Evolutionary conservation across 2,888 invertebrate species (phyloP), one percentile per base, ranked within the genome.

Genomic region (Ceramica pisi): DNA sequence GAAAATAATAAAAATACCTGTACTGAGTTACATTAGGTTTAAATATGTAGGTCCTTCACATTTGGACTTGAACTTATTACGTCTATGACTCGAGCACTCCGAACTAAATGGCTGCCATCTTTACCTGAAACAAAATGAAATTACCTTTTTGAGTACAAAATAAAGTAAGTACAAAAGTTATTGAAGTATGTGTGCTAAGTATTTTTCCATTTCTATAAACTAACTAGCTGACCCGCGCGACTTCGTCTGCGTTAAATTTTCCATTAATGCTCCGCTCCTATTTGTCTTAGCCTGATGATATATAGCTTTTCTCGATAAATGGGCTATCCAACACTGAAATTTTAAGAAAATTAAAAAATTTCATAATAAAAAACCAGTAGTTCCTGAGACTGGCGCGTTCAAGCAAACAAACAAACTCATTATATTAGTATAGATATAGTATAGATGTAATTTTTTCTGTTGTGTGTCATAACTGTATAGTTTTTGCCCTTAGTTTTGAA

Each of bases 41-140:
- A 14, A 41, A 62, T 50, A 53, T 26, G 72, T 61, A 46, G 19
- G 21, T 51, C 44, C 46, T 77, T 56, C 38, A 66, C 50, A 77
- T 44, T 55, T 50, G 31, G 38, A 38, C 23, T 78, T 19, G 12
- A 46, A 38, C 7, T 1, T 63, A n/a, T 51, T 41, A 38, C n/a
- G 41, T 31, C 9, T 69, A 23, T 57, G 31, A 44, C 48, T 61
- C 26, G 35, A 56, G 60, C 38, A 57, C 48, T 67, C 44, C 26
- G 16, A 51, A 67, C 41, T 38, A 57, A 82, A 71, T 63, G n/a
- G 61, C 44, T 10, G 53, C 31, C 53, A 55, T 67, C 26, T 14
- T 80, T 80, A 80, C 79, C 79, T 80, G 79, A 66, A 80, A 80
- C 75, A 80, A 77, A 73, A 67, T 67, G 5, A 65, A 83, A 75